Evolutionary conservation across 2,797 vertebrate species (phyloP).

Genomic region (Notamacropus eugenii): DNA sequence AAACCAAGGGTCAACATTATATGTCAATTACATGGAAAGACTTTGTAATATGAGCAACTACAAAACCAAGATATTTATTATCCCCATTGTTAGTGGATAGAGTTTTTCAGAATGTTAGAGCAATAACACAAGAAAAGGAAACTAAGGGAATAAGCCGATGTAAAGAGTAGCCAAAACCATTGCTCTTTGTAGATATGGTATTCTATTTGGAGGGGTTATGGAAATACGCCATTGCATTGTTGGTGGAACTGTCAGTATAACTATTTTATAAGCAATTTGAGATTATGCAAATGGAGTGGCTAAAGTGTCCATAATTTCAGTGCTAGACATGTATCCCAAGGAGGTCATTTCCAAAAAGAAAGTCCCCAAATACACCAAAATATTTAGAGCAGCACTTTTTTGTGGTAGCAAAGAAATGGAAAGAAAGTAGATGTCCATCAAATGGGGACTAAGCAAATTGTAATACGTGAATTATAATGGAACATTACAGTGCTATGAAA

Average conservation of each 20-base stretch:
- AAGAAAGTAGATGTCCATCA: too few relatives aligned
- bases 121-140: not conserved
- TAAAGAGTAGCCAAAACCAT: not conserved
- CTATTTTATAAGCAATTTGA: not conserved
- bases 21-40: not conserved
- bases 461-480: too few relatives aligned
- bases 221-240: not conserved
- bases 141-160: not conserved
- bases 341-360: too few relatives aligned
- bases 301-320: too few relatives aligned
- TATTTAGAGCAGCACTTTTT: too few relatives aligned
- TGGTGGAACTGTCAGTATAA: not conserved
- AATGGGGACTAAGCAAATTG: too few relatives aligned
- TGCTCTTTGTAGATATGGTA: not conserved
- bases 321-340: too few relatives aligned
- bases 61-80: not conserved
- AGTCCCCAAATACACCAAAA: too few relatives aligned
- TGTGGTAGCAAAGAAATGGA: too few relatives aligned
- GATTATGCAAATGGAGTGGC: too few relatives aligned
- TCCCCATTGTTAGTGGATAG: not conserved
- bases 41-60: not conserved
- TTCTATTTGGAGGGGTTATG: not conserved
- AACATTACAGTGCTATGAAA: too few relatives aligned
- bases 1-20: not conserved
- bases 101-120: not conserved